These are phyloP conservation scores for Ptychadena robeensis DNA, from an alignment of 2,797 vertebrate species.

Conservation along the genomic window DNA sequence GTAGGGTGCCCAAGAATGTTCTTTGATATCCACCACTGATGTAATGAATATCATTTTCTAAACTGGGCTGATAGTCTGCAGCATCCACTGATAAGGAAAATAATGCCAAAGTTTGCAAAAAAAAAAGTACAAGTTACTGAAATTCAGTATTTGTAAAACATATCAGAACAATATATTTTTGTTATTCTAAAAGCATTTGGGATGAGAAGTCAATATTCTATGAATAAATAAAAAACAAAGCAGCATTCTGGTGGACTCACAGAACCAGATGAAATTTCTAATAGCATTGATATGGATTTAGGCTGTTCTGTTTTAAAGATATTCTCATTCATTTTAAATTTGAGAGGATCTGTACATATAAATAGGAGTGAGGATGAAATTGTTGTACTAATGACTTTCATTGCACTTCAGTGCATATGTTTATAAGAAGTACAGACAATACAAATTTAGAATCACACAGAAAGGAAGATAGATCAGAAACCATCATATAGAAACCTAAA, in stretches of 20 bases:
- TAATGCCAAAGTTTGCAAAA: conserved; percentile 25
- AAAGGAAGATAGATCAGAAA: not conserved
- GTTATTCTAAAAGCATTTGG: conserved; percentile 32
- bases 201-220: conserved; percentile 37
- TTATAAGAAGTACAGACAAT: not conserved
- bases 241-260: not conserved
- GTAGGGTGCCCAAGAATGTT: too few relatives aligned
- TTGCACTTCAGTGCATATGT: not conserved
- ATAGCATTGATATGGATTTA: conserved; percentile 35
- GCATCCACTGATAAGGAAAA: not conserved
- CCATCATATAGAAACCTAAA: not conserved
- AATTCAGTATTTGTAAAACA: conserved; percentile 27
- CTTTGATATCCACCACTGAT: not conserved
- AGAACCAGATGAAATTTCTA: conserved; percentile 37
- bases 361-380: not conserved
- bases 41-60: not conserved
- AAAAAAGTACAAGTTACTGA: conserved; percentile 22
- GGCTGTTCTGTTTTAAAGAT: conserved; percentile 19
- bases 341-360: not conserved
- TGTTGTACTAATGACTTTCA: not conserved
- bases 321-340: conserved; percentile 21
- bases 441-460: not conserved
- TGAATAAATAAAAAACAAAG: conserved; percentile 39
- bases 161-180: conserved; percentile 18
- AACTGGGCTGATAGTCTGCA: not conserved